Evolutionary conservation across 37 sponge, comb jelly and placozoan genomes (phyloP), one percentile per base, ranked within the genome.

Genomic region (Ephydatia muelleri): DNA sequence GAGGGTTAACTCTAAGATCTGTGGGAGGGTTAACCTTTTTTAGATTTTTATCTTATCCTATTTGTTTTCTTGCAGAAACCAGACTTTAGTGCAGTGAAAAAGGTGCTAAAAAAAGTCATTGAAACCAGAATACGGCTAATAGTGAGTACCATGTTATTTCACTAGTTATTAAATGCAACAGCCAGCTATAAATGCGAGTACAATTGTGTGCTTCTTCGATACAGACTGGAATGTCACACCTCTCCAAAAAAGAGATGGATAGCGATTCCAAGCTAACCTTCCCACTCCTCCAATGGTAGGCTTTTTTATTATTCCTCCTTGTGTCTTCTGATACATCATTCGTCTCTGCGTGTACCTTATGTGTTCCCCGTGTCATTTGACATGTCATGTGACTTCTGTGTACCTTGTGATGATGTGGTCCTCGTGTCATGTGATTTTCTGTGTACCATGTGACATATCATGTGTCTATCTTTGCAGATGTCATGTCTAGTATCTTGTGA

Each of bases 251-350:
- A 39, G 49, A 68, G 32, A 28, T 94, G 43, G 91, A 91, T 34
- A 16, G 2, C 14, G 72, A 70, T 12, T 32, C 91, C 75, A 26
- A 23, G 32, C 65, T 81, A 28, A 80, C 89, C 0, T 91, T 86
- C 39, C 95, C 95, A n/a, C 84, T 94, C n/a, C 72, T 94, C 78
- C 95, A 94, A 39, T 94, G 95, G 95, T 93, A 32, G 49, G 82
- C n/a, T 22, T 22, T n/a, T n/a, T n/a, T n/a, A n/a, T n/a, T n/a
- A n/a, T n/a, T n/a, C n/a, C n/a, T n/a, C n/a, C n/a, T n/a, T n/a
- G n/a, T n/a, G n/a, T n/a, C n/a, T n/a, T n/a, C n/a, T n/a, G n/a
- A n/a, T n/a, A n/a, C n/a, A n/a, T n/a, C n/a, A n/a, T n/a, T n/a
- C n/a, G n/a, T n/a, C n/a, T n/a, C n/a, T n/a, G n/a, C n/a, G n/a